Conservation (phyloP, 2,797 vertebrate genomes). For the Furcifer pardalis region DNA sequence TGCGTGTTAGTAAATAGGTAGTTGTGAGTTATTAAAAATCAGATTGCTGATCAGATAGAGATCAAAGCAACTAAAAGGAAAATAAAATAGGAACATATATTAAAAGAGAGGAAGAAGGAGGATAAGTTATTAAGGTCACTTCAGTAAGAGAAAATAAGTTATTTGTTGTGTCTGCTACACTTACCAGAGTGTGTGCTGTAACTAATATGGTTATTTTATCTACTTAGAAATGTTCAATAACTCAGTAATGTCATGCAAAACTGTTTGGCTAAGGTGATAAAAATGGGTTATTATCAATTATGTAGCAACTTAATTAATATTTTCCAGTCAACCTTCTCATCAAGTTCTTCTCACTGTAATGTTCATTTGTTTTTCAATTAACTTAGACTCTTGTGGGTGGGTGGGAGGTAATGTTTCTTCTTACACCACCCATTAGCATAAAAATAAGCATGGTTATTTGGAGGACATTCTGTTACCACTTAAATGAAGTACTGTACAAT, state of each 20-base stretch:
- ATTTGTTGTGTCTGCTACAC: conserved; percentile 59
- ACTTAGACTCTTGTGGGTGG: background rate
- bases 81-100: conserved; percentile 2
- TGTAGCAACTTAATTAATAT: conserved; percentile 58
- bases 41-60: no score
- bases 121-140: conserved; percentile 28
- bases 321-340: conserved; percentile 50
- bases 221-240: conserved; percentile 59
- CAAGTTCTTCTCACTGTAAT: conserved; percentile 50
- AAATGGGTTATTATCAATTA: conserved; percentile 63
- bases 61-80: conserved; percentile 38
- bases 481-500: background rate
- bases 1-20: background rate
- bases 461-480: conserved; percentile 14
- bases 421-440: background rate
- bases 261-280: conserved; percentile 51
- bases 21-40: background rate
- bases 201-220: conserved; percentile 63
- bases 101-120: conserved; percentile 13
- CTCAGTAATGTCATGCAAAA: conserved; percentile 43
- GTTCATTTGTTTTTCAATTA: conserved; percentile 60
- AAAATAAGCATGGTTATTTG: conserved; percentile 6
- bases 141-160: conserved; percentile 31
- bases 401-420: conserved; percentile 8
- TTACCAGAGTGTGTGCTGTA: conserved; percentile 30